Percentiles rank a stretch among this genome's conserved stretches.
Conservation (phyloP, 2,888 invertebrate species). For the Lepidochrysops patricia region DNA sequence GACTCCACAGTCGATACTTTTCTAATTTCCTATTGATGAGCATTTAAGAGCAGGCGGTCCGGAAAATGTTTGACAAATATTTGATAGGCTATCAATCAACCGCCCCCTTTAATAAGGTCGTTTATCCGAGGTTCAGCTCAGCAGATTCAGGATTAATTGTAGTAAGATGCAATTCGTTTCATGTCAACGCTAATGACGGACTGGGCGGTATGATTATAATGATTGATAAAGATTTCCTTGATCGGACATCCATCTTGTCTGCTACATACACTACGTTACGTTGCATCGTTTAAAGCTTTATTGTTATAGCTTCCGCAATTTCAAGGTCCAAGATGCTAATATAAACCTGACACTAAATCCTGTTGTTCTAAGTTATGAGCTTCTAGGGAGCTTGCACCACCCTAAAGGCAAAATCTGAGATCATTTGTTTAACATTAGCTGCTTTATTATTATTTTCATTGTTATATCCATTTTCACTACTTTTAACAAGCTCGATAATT, state of each 20-base stretch:
- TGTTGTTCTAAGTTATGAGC: constrained; percentile 1
- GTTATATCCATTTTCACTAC: not conserved
- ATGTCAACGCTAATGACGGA: constrained; percentile 34
- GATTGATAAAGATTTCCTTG: constrained; percentile 14
- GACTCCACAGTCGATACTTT: not conserved
- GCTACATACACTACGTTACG: not conserved
- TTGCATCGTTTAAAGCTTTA: not conserved
- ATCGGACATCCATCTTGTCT: not conserved
- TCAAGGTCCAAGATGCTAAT: not conserved
- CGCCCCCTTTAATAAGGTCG: constrained; percentile 44
- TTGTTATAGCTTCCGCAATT: not conserved
- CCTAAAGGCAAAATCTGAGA: not conserved
- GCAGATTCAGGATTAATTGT: constrained; percentile 60
- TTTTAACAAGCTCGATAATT: not conserved
- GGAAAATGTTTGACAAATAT: constrained; percentile 60
- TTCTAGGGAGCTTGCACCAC: not conserved
- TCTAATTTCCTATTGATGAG: not conserved
- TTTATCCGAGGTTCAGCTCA: constrained; percentile 40
- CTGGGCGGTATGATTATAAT: constrained; percentile 28
- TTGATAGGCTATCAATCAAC: constrained; percentile 52
- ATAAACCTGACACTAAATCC: not conserved
- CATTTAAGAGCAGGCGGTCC: constrained; percentile 31
- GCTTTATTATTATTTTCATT: not conserved
- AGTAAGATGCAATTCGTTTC: constrained; percentile 45
- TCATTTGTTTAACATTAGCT: not conserved